Base-by-base conservation (phyloP, 2,113 vertebrate genomes). In the Brachirus orientalis region DNA sequence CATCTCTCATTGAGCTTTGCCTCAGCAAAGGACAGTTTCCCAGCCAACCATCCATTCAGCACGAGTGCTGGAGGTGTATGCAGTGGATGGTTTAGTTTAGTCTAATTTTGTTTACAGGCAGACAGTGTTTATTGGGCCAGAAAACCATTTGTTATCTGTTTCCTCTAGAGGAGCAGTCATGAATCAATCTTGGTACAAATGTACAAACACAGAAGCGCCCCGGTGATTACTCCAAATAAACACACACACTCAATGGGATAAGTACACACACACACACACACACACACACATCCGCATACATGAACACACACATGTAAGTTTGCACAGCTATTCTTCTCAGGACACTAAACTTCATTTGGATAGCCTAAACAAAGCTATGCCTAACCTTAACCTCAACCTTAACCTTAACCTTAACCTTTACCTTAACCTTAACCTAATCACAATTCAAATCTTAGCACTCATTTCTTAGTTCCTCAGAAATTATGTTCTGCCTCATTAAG, bases 211-310 rank as follows among this genome's bases (percentile, higher is more conserved):
- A 85, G 83, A 85, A 87, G 86, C 72, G 57, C 66, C 58, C 66
- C 38, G 14, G 63, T 89, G 85, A 89, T 91, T 90, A 90, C 74
- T 81, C 63, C 83, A 91, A 90, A 90, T 89, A 90, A 90, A 90
- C 86, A 88, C 66, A 67, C 22, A 10, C 75, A 47, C 56, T 64
- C 60, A 76, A 45, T 40, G 40, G 63, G 12, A 62, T 51, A 47
- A 38, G 70, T 22, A 50, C 60, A 66, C 61, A 59, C 56, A 8
- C 9, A 45, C 63, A 2, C 20, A 1, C 1, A 1, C 36, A 33
- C 48, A 37, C 20, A 70, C n/a, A 14, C 52, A 41, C 13, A 58
- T 37, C 58, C 53, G 48, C 55, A 19, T 18, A 47, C 17, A 50
- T 8, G 12, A 22, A 50, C 9, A 9, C 9, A 38, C 40, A 13